Conservation (phyloP, 2,888 invertebrate genomes). For the Eubasilissa splendida region DNA sequence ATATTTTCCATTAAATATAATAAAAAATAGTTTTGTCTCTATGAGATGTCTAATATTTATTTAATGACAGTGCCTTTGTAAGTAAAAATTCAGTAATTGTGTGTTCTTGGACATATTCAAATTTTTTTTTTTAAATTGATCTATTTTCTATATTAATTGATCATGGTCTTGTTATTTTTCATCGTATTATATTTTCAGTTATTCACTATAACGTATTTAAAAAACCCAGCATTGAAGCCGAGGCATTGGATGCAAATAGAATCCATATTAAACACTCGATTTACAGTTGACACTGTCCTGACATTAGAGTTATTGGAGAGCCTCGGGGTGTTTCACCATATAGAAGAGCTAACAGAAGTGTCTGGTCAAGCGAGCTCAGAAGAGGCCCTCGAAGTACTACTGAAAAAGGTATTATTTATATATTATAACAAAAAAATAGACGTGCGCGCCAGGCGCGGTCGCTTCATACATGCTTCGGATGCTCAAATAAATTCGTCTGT, state of each 20-base stretch:
- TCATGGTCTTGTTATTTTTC: background rate
- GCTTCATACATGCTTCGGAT: too few relatives aligned
- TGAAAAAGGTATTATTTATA: conserved; percentile 76
- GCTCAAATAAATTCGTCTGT: too few relatives aligned
- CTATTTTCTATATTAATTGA: background rate
- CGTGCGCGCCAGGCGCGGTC: too few relatives aligned
- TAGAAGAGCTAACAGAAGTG: conserved; percentile 85
- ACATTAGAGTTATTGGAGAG: conserved; percentile 81
- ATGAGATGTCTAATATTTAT: too few relatives aligned
- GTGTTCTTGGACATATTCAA: too few relatives aligned
- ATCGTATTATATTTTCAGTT: conserved; percentile 67
- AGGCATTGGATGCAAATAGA: conserved; percentile 92
- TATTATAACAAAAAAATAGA: too few relatives aligned
- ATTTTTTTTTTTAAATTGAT: too few relatives aligned
- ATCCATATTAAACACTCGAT: conserved; percentile 80
- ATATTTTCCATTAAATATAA: too few relatives aligned
- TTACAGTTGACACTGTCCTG: conserved; percentile 78
- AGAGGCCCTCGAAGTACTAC: conserved; percentile 83
- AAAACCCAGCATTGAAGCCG: conserved; percentile 84
- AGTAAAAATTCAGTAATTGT: too few relatives aligned
- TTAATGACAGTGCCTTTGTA: too few relatives aligned
- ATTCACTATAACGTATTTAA: conserved; percentile 84
- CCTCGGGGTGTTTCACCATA: conserved; percentile 81
- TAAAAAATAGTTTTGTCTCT: too few relatives aligned
- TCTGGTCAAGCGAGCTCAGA: conserved; percentile 92